Evolutionary conservation across 2,113 vertebrate species (phyloP).

Genomic region (Panthera leo): DNA sequence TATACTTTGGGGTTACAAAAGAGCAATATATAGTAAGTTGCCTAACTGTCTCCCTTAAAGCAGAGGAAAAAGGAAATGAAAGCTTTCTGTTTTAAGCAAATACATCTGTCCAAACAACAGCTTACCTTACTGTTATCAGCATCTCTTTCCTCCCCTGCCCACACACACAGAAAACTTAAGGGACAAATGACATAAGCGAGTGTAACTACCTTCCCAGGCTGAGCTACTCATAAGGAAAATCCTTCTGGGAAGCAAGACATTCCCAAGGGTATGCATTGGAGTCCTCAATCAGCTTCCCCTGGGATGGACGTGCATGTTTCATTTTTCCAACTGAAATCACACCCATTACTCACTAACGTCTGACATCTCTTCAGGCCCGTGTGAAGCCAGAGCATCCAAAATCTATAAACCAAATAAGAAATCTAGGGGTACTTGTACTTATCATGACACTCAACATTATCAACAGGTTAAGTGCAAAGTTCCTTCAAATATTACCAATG

Average conservation of each 20-base stretch:
- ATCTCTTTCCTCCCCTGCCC: neutral
- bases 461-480: neutral
- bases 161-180: neutral
- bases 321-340: neutral
- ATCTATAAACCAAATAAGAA: neutral
- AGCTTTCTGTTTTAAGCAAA: constrained; percentile 40
- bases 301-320: neutral
- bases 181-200: neutral
- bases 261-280: neutral
- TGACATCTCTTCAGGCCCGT: neutral
- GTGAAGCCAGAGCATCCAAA: neutral
- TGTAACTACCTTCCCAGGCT: neutral
- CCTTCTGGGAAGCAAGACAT: neutral
- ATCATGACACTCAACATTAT: neutral
- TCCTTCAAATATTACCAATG: neutral
- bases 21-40: neutral
- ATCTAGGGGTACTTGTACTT: neutral
- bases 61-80: constrained; percentile 13
- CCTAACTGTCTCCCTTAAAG: neutral
- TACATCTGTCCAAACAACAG: constrained; percentile 51
- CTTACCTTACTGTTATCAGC: neutral
- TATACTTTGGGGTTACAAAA: neutral
- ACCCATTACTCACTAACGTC: neutral
- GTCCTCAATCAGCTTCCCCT: neutral
- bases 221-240: neutral